Evolutionary conservation across 2,113 vertebrate genomes (phyloP).

Genomic region (Tragelaphus imberbis): DNA sequence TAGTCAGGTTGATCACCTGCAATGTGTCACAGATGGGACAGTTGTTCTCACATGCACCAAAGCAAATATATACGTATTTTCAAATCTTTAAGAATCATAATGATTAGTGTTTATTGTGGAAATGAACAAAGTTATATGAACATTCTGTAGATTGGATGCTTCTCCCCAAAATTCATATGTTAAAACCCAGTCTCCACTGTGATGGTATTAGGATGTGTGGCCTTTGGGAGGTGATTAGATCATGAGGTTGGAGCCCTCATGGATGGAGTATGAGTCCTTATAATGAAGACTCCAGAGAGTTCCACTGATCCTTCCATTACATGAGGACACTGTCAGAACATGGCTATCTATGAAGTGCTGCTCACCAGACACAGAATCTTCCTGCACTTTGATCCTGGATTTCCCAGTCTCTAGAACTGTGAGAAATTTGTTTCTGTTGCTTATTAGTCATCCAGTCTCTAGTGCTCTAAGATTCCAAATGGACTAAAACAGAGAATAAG

Average conservation of each 20-base stretch:
- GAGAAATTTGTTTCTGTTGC: neutral
- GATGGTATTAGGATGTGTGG: neutral
- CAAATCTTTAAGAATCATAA: neutral
- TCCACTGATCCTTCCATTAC: too few species aligned
- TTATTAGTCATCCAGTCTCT: neutral
- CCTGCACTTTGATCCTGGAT: neutral
- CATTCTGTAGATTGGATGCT: neutral
- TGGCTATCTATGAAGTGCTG: neutral
- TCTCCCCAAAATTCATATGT: neutral
- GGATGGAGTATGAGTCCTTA: neutral
- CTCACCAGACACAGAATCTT: neutral
- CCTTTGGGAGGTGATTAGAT: neutral
- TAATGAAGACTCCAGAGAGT: neutral
- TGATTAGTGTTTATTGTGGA: neutral
- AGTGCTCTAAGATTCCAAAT: neutral
- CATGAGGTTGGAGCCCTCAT: neutral
- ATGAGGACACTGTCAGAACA: neutral
- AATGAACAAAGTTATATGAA: neutral
- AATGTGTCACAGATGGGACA: neutral
- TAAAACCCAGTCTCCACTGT: neutral
- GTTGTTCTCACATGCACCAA: neutral
- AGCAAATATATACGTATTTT: neutral
- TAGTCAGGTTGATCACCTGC: neutral
- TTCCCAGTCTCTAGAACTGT: neutral
- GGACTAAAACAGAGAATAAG: neutral